Base-by-base conservation (phyloP, 2,888 invertebrate genomes). In the Germaria angustata region DNA sequence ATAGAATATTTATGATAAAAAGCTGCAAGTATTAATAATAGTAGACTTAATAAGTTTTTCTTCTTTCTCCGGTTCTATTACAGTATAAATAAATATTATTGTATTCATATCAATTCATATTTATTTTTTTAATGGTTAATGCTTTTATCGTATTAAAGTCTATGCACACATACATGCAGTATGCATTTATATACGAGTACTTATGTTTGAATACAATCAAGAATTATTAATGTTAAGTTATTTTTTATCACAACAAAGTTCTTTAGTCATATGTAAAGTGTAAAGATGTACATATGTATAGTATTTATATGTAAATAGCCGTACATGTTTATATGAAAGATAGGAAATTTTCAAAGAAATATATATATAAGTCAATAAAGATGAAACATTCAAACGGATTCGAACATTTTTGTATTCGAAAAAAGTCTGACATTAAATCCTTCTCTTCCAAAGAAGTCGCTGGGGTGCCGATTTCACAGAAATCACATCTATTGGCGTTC, bases 11-110 rank as follows among this genome's bases (percentile, higher is more conserved):
- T 41, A 61, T 61, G 65, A 75, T 75, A 61, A 79, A n/a, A 77
- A 76, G 44, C 78, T 78, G 75, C 8, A 81, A 75, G 39, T 71
- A 75, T 57, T 57, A 36, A 78, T 20, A 71, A 44, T 63, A 68
- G 49, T 20, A 65, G 61, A 72, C 32, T 57, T 73, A 55, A 59
- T 15, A 77, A 28, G 17, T 49, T 51, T n/a, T 34, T 0, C 36
- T 66, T 2, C 51, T 17, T 57, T 49, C 17, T 49, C 44, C 17
- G 17, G 17, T 28, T 63, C 55, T 69, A 57, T 77, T 68, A 20
- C 39, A 66, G 13, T 32, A 53, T 53, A 53, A 28, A 53, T 53
- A 53, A 71, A 59, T 66, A 44, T 66, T 44, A 61, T 78, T 76
- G 59, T 68, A 20, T 57, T 63, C 36, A 63, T 65, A 79, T 75